These are phyloP conservation scores for Agonopterix arenella DNA, from an alignment of 2,888 invertebrate genomes.

Conservation along the genomic window DNA sequence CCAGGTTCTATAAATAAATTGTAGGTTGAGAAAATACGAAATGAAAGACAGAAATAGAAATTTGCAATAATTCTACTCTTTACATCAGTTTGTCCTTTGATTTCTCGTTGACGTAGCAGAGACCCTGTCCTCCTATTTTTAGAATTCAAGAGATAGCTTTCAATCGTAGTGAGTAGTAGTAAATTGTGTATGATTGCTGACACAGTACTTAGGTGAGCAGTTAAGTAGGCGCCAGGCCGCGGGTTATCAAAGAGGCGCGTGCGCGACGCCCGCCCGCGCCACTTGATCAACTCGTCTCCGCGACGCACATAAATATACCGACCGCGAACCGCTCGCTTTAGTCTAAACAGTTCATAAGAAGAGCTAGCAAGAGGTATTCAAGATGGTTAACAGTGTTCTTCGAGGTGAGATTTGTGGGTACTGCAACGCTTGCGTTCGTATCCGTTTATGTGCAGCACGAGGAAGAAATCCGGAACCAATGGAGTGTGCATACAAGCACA, in stretches of 20 bases:
- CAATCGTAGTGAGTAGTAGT: background rate
- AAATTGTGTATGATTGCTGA: constrained; percentile 3
- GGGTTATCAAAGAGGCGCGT: constrained; percentile 69
- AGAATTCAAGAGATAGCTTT: no score
- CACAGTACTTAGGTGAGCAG: background rate
- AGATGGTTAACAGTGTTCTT: constrained; percentile 54
- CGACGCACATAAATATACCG: constrained; percentile 52
- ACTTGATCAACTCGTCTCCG: constrained; percentile 6
- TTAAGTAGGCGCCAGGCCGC: constrained; percentile 50
- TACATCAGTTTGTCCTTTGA: background rate
- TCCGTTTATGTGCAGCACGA: constrained; percentile 54
- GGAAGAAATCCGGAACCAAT: constrained; percentile 60
- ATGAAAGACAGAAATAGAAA: no score
- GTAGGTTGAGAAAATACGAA: no score
- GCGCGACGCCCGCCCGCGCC: constrained; percentile 47
- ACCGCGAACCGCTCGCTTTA: constrained; percentile 31
- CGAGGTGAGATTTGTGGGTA: constrained; percentile 64
- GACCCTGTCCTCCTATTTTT: no score
- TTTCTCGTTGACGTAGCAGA: no score
- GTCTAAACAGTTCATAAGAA: constrained; percentile 39
- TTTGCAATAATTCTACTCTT: background rate
- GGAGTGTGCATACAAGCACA: constrained; percentile 71
- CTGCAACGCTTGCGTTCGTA: constrained; percentile 64
- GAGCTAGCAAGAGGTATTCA: constrained; percentile 20
- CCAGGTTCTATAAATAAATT: no score